These are phyloP conservation scores for Orestias chungarensis DNA, from an alignment of 2,797 vertebrate species.

Conservation along the genomic window DNA sequence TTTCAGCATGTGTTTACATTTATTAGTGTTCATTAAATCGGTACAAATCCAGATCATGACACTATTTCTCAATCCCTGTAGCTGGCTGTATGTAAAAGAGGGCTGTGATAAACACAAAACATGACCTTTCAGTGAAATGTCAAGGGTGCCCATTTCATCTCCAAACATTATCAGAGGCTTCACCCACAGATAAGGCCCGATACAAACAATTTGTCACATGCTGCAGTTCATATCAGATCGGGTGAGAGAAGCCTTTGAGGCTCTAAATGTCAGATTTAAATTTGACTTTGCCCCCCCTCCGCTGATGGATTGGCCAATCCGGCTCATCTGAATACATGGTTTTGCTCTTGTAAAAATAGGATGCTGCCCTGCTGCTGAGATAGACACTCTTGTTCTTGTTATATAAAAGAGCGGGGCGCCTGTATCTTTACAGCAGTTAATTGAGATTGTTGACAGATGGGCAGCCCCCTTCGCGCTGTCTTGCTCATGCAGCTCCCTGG, in stretches of 20 bases:
- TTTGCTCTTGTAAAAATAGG: constrained; percentile 55
- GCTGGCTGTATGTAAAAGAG: constrained; percentile 47
- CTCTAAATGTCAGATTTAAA: constrained; percentile 82
- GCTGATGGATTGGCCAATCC: constrained; percentile 75
- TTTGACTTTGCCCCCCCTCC: constrained; percentile 55
- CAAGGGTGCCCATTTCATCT: constrained; percentile 70
- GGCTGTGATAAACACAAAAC: constrained; percentile 66
- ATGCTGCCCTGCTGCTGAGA: constrained; percentile 36
- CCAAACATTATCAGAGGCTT: constrained; percentile 72
- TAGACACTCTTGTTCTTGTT: constrained; percentile 46
- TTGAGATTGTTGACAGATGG: constrained; percentile 71
- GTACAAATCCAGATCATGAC: constrained; percentile 44
- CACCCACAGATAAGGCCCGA: constrained; percentile 58
- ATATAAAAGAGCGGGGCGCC: constrained; percentile 32
- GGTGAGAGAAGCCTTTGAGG: constrained; percentile 58
- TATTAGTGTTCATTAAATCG: constrained; percentile 15
- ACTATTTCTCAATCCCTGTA: constrained; percentile 39
- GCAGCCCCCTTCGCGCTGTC: constrained; percentile 38
- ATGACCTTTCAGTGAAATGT: constrained; percentile 76
- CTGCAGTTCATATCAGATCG: constrained; percentile 71
- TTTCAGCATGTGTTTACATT: too few species aligned
- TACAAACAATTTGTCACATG: constrained; percentile 76
- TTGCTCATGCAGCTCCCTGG: constrained; percentile 40
- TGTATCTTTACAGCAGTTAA: constrained; percentile 57
- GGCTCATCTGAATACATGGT: constrained; percentile 61